Evolutionary conservation across 2,113 vertebrate species (phyloP), one percentile per base, ranked within the genome.

Genomic region (Vulpes ferrilata): DNA sequence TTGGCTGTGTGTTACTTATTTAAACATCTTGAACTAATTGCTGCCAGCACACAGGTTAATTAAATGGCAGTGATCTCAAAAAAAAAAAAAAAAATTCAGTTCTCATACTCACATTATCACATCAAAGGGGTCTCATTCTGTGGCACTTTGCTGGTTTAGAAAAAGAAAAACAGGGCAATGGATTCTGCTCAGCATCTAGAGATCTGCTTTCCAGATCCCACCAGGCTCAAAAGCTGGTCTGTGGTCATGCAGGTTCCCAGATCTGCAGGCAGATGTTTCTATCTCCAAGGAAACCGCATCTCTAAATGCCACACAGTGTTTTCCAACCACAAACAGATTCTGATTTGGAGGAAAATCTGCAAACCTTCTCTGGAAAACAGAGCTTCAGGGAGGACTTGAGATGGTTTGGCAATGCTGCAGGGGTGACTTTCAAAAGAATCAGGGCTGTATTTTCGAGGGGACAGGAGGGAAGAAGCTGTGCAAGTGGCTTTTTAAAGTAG

Each of bases 11-110:
- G 83, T 35, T 65, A 35, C 25, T 96, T 87, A 65, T 51, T 62
- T 73, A 95, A 87, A 92, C 48, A 73, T 71, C 95, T 79, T 59
- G 23, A 82, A 74, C 48, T 83, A 86, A 93, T 38, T 57, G 64
- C 78, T 95, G 59, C 64, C 22, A 35, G 87, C 55, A n/a, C 38
- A 78, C 83, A 97, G 81, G 97, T 96, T 97, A 97, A 97, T 97
- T 95, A 97, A 97, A 96, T 23, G 90, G 94, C 89, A 94, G 43
- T 23, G 60, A 93, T 88, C 82, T 92, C 67, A 22, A 22, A 81
- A 74, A 76, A 76, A 87, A 64, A 80, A 64, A 80, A n/a, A 23
- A 69, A n/a, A 43, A 62, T 2, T 20, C 65, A 22, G 4, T 64
- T 92, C 93, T 90, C 74, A 19, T 91, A 81, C 48, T 80, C 92